phyloP scores from a whole-genome alignment of 2,888 invertebrate species.

The Leptarthrus brevirostris region DNA sequence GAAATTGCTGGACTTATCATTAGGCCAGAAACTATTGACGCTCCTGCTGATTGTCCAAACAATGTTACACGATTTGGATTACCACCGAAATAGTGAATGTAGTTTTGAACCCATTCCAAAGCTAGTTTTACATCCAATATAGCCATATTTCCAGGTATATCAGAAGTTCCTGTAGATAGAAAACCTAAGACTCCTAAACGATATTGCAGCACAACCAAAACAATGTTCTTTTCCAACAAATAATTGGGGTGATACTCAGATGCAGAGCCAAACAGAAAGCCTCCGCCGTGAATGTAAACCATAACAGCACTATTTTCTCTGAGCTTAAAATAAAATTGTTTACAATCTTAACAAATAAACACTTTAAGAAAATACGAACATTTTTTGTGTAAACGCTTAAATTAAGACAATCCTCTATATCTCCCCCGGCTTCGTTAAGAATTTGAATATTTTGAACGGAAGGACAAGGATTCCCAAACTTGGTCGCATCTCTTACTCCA shows the following conservation, averaged over 20 bases:
- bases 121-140: slow-evolving; percentile 69
- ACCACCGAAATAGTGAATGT: slow-evolving; percentile 69
- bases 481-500: slow-evolving; percentile 59
- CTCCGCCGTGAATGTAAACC: slow-evolving; percentile 68
- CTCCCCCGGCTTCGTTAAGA: slow-evolving; percentile 28
- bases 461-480: slow-evolving; percentile 63
- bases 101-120: slow-evolving; percentile 69
- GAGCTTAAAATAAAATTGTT: no score
- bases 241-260: slow-evolving; percentile 64
- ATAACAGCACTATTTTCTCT: no score
- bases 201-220: slow-evolving; percentile 69
- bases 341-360: no score
- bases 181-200: slow-evolving; percentile 70
- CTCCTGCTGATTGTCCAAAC: slow-evolving; percentile 71
- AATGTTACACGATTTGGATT: slow-evolving; percentile 68
- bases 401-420: slow-evolving; percentile 65
- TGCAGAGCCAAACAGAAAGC: slow-evolving; percentile 64
- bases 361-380: slow-evolving; percentile 56
- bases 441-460: slow-evolving; percentile 54
- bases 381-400: slow-evolving; percentile 64
- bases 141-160: slow-evolving; percentile 70
- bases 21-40: slow-evolving; percentile 67
- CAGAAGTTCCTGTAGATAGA: slow-evolving; percentile 67
- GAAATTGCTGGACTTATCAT: slow-evolving; percentile 65
- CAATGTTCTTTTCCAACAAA: slow-evolving; percentile 67